A percentile compares a stretch with the other conserved stretches of the same genome.
phyloP scores from a whole-genome alignment of 2,797 vertebrate genomes.

The Trematomus bernacchii region DNA sequence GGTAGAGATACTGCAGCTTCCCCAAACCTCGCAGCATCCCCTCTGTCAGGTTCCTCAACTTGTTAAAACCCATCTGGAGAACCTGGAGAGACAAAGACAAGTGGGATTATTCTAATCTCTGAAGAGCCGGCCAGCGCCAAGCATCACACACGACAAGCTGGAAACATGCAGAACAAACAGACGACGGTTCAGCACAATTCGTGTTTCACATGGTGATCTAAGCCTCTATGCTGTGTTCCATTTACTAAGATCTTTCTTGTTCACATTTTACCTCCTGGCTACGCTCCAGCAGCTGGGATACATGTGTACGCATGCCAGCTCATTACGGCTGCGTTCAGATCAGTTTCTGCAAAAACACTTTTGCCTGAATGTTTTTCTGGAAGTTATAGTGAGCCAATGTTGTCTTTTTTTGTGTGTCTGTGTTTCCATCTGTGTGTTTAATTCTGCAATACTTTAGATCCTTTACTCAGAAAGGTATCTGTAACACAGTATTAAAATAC shows the following conservation, averaged over 20 bases:
- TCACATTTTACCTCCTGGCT: conserved; percentile 68
- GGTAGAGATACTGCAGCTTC: conserved; percentile 98
- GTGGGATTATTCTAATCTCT: conserved; percentile 80
- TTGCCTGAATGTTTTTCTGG: conserved; percentile 54
- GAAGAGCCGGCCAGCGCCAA: conserved; percentile 54
- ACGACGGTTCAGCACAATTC: conserved; percentile 53
- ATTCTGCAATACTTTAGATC: background rate
- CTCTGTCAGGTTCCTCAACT: conserved; percentile 95
- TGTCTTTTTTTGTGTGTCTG: conserved; percentile 32
- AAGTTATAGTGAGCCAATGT: conserved; percentile 47
- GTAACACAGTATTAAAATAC: background rate
- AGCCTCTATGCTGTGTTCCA: conserved; percentile 57
- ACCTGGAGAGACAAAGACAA: conserved; percentile 88
- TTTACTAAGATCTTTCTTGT: conserved; percentile 61
- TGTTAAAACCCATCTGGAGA: conserved; percentile 98
- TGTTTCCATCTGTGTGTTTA: conserved; percentile 37
- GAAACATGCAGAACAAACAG: conserved; percentile 69
- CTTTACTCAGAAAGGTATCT: background rate
- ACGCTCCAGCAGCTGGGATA: conserved; percentile 52
- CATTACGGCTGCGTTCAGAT: conserved; percentile 58
- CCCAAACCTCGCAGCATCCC: conserved; percentile 95
- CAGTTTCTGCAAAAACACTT: conserved; percentile 85
- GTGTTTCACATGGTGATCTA: conserved; percentile 72
- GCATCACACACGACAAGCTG: conserved; percentile 57
- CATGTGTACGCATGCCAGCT: conserved; percentile 54